phyloP scores from a whole-genome alignment of 2,888 invertebrate species.

The Orgyia antiqua region DNA sequence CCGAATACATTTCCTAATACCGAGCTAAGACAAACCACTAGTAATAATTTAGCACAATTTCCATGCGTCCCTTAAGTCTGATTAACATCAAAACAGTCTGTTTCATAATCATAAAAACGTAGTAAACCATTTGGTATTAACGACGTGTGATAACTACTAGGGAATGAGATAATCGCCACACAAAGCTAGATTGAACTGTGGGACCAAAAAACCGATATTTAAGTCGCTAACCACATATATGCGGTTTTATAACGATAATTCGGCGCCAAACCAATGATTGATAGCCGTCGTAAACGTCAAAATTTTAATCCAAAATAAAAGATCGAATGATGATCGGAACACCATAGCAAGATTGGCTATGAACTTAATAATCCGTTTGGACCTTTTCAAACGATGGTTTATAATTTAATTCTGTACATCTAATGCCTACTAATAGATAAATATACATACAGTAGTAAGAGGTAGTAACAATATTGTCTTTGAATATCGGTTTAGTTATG shows the following conservation, averaged over 20 bases:
- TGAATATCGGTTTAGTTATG: no score
- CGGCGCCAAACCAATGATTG: constrained; percentile 49
- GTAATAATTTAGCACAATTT: no score
- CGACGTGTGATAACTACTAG: constrained; percentile 23
- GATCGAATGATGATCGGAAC: constrained; percentile 35
- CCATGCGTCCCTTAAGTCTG: no score
- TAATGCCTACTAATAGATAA: no score
- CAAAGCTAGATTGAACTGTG: constrained; percentile 21
- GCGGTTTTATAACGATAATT: constrained; percentile 49
- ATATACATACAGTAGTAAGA: no score
- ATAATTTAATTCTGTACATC: no score
- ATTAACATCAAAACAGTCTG: no score
- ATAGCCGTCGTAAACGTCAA: constrained; percentile 55
- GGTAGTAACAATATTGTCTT: no score
- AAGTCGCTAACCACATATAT: constrained; percentile 38
- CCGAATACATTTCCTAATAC: no score
- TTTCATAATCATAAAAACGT: no score
- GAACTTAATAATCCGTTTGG: constrained; percentile 33
- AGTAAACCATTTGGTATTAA: no score
- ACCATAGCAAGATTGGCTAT: constrained; percentile 36
- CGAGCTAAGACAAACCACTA: no score
- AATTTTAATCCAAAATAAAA: constrained; percentile 44
- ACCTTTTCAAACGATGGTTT: constrained; percentile 18
- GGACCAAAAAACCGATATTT: constrained; percentile 30
- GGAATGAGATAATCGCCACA: constrained; percentile 13